Evolutionary conservation across 2,797 vertebrate species (phyloP).

Genomic region (Oreortyx pictus): DNA sequence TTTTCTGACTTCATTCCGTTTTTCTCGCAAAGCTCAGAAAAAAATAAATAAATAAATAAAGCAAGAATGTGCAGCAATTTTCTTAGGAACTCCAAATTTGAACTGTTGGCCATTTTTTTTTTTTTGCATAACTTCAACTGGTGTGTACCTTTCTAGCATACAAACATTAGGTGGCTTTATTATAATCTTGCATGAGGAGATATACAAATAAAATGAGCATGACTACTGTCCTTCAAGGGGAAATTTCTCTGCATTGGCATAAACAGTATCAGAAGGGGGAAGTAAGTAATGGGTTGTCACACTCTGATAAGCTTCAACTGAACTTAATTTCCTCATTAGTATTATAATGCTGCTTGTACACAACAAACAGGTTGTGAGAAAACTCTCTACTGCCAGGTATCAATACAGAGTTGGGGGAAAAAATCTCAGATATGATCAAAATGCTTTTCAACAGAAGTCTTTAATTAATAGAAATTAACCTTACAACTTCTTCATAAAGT

Average conservation of each 20-base stretch:
- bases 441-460: rapidly evolving
- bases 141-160: neutral
- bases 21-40: neutral
- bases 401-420: neutral
- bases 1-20: neutral
- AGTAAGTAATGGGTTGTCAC: neutral
- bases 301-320: neutral
- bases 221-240: neutral
- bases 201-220: neutral
- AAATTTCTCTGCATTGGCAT: neutral
- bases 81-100: neutral
- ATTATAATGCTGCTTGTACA: neutral
- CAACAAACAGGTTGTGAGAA: neutral
- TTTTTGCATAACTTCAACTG: neutral
- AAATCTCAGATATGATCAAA: neutral
- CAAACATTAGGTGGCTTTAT: neutral
- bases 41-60: neutral
- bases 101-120: neutral
- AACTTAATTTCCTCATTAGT: neutral
- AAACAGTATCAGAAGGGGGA: neutral
- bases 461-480: neutral
- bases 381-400: neutral
- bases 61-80: neutral
- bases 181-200: neutral
- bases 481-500: neutral